Conservation (phyloP, 2,113 vertebrate species). For the Cardinalis cardinalis region DNA sequence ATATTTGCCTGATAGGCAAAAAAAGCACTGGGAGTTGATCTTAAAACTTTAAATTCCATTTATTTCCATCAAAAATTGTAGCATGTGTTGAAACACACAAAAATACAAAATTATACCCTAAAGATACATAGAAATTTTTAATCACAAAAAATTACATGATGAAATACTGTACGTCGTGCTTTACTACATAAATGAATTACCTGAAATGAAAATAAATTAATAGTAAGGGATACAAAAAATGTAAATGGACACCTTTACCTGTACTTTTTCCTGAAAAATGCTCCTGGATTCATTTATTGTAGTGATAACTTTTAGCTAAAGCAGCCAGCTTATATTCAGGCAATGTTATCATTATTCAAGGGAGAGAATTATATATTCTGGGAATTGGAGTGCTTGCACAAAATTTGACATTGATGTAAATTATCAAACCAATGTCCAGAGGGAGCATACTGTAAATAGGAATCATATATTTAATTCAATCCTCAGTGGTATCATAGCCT, state of each 20-base stretch:
- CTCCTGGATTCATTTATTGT: not conserved
- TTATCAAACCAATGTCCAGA: not conserved
- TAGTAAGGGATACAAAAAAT: not conserved
- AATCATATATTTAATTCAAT: not conserved
- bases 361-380: not conserved
- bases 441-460: not conserved
- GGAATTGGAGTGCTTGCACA: not conserved
- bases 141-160: not conserved
- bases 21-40: not conserved
- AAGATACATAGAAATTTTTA: not conserved
- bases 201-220: not conserved
- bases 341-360: conserved; percentile 14
- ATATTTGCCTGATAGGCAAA: not conserved
- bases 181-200: not conserved
- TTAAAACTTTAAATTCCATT: not conserved
- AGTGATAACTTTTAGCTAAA: conserved; percentile 9
- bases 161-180: not conserved
- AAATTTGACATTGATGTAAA: conserved; percentile 19
- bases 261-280: not conserved
- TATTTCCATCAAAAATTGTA: not conserved
- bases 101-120: not conserved
- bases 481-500: not conserved
- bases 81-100: not conserved
- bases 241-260: not conserved
- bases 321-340: not conserved